These are phyloP conservation scores for Ursus arctos DNA, from an alignment of 2,113 vertebrate species.

Conservation along the genomic window DNA sequence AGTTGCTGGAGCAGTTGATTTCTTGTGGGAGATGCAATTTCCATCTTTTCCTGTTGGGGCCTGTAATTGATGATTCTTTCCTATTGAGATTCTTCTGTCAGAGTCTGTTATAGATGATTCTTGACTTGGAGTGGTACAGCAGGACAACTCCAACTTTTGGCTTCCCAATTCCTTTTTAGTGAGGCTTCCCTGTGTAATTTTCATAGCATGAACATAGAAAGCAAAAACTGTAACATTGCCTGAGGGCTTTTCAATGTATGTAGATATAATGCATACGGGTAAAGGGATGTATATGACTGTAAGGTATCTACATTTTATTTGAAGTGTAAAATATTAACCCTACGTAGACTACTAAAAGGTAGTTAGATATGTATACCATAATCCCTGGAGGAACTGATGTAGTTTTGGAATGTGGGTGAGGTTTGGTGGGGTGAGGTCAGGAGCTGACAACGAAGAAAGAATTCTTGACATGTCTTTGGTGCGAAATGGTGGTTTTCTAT, in stretches of 20 bases:
- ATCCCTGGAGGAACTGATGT: not conserved
- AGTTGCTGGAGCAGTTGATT: not conserved
- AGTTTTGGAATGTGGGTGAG: not conserved
- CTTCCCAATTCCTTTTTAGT: not conserved
- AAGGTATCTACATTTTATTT: not conserved
- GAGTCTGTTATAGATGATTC: not conserved
- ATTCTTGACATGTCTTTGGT: too few species aligned
- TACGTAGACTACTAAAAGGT: not conserved
- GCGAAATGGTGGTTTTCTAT: not conserved
- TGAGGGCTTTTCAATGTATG: not conserved
- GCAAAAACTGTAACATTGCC: not conserved
- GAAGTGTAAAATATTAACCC: not conserved
- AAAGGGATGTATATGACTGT: not conserved
- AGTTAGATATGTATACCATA: not conserved
- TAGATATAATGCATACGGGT: not conserved
- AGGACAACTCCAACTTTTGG: not conserved
- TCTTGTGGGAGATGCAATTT: not conserved
- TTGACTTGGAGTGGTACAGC: not conserved
- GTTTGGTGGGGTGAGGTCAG: not conserved
- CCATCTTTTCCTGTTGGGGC: not conserved
- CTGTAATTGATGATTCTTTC: not conserved
- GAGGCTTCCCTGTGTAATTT: not conserved
- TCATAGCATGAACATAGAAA: not conserved
- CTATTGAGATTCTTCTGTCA: not conserved
- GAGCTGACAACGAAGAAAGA: not conserved